These are phyloP conservation scores for Scolopax rusticola DNA, from an alignment of 2,797 vertebrate genomes.

Conservation along the genomic window DNA sequence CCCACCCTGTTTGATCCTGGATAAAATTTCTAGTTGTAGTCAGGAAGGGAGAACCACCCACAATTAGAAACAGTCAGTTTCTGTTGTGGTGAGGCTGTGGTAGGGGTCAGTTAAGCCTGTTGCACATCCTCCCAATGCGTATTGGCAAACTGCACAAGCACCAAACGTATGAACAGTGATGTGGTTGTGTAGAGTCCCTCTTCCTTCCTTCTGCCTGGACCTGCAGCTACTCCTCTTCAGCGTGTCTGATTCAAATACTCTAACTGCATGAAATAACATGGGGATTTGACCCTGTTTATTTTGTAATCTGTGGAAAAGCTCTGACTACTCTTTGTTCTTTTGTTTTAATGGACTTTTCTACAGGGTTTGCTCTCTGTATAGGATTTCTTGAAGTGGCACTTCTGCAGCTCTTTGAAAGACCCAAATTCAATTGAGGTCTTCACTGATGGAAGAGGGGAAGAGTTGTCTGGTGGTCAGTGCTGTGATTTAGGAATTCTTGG, in stretches of 20 bases:
- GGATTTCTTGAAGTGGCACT: not conserved
- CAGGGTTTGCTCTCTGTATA: not conserved
- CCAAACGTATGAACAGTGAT: not conserved
- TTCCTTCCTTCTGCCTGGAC: not conserved
- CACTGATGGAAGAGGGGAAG: no score
- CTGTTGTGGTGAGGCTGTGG: not conserved
- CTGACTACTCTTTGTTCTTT: not conserved
- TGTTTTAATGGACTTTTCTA: not conserved
- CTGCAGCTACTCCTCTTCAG: not conserved
- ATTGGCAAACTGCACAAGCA: not conserved
- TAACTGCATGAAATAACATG: no score
- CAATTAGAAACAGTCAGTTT: rapidly evolving
- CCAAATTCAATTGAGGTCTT: not conserved
- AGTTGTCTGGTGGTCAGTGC: not conserved
- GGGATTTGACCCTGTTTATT: not conserved
- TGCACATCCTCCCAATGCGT: not conserved
- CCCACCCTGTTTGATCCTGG: not conserved
- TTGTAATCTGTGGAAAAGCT: not conserved
- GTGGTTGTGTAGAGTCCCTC: rapidly evolving
- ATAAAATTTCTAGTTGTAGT: not conserved
- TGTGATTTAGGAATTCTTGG: not conserved
- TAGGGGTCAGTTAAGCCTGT: not conserved
- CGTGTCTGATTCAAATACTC: not conserved
- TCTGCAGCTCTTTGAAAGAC: not conserved
- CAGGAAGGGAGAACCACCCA: not conserved